Base-by-base conservation (phyloP, 2,797 vertebrate species). In the Anas bernieri region DNA sequence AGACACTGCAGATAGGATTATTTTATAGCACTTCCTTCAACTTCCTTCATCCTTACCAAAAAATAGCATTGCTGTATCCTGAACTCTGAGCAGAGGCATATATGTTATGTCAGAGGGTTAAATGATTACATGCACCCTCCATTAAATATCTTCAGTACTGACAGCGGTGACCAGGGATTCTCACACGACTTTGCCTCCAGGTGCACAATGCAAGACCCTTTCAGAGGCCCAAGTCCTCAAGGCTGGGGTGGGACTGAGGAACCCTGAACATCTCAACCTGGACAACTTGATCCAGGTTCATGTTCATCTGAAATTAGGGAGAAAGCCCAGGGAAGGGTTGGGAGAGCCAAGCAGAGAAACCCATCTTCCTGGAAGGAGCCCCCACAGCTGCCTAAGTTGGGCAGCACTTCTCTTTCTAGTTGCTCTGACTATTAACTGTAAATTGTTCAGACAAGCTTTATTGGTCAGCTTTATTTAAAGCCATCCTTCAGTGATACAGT, bases 391-490 rank as follows among this genome's bases (percentile, higher is more conserved):
- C 52, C 25, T 31, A 39, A 48, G 45, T 58, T 70, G 20, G 15
- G 50, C 77, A 87, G 62, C 28, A 11, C 31, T 66, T 72, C 39
- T 23, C 9, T 75, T 90, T 80, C 41, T 18, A 89, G 58, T 5
- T 35, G n/a, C 70, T 86, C 43, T 58, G 25, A 56, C 91, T 81
- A 54, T 81, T 69, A 88, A 64, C 35, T 88, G 41, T 23, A 79
- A 85, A 70, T 74, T 95, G 50, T 92, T 92, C 74, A 70, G 73
- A 86, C 45, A 69, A 54, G 63, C 66, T 87, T 78, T 54, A 46
- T 43, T 50, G 31, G 58, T 14, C 39, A 37, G 31, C 37, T 25
- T 17, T 79, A 67, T 84, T 88, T 86, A 67, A 79, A 94, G n/a
- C 25, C 56, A n/a, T 45, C 67, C 52, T 90, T 70, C 66, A 73